A percentile compares a stretch with the other conserved stretches of the same genome.
Conservation (phyloP, 2,888 invertebrate species). For the Andrena flavipes region DNA sequence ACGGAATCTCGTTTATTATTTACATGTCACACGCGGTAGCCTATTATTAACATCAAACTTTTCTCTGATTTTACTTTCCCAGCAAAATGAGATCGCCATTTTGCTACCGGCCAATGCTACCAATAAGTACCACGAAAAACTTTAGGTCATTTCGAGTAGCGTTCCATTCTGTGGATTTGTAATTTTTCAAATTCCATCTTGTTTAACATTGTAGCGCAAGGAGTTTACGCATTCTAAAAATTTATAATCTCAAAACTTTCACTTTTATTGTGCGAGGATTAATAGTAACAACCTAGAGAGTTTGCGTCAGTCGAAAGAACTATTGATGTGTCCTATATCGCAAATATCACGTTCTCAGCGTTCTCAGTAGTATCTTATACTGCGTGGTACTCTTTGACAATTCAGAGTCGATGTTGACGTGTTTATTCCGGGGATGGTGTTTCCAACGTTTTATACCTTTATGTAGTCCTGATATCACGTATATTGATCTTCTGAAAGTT, state of each 20-base stretch:
- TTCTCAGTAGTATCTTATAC: slow-evolving; percentile 6
- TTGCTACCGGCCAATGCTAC: slow-evolving; percentile 71
- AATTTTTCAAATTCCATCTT: slow-evolving; percentile 6
- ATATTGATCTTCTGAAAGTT: not conserved
- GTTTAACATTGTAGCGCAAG: not conserved
- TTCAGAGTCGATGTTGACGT: slow-evolving; percentile 51
- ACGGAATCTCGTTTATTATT: slow-evolving; percentile 58
- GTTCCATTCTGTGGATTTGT: not conserved
- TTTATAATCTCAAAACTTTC: not conserved
- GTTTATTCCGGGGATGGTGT: slow-evolving; percentile 43
- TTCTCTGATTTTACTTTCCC: slow-evolving; percentile 65
- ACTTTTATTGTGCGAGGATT: not conserved
- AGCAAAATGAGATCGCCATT: slow-evolving; percentile 71
- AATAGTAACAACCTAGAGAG: slow-evolving; percentile 35
- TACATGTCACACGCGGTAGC: slow-evolving; percentile 73
- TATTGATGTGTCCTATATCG: slow-evolving; percentile 40
- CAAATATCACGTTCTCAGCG: slow-evolving; percentile 3
- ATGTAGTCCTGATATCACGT: slow-evolving; percentile 4
- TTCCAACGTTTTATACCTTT: slow-evolving; percentile 22
- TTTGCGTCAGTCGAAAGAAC: slow-evolving; percentile 26
- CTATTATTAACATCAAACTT: slow-evolving; percentile 55
- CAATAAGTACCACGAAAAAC: slow-evolving; percentile 43
- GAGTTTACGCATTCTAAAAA: not conserved
- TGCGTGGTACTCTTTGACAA: slow-evolving; percentile 57
- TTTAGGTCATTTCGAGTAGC: not conserved